A percentile compares a stretch with the other conserved stretches of the same genome.
phyloP scores from a whole-genome alignment of 2,888 invertebrate species.

The Agonopterix subpropinquella region DNA sequence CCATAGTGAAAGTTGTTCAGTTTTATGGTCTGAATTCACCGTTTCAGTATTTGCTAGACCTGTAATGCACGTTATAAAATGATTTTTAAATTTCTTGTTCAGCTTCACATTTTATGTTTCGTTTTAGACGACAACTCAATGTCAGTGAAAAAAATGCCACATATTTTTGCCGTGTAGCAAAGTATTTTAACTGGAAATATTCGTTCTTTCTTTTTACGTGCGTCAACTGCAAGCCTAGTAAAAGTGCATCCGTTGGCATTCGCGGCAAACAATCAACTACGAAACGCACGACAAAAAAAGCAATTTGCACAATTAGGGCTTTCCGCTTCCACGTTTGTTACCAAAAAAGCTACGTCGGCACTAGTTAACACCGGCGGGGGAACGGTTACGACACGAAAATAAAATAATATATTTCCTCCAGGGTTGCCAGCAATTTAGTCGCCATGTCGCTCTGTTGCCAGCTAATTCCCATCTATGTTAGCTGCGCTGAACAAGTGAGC shows the following conservation, averaged over 20 bases:
- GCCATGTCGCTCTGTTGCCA: conserved; percentile 37
- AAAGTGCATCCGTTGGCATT: neutral
- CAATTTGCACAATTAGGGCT: conserved; percentile 43
- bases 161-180: neutral
- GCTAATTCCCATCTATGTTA: conserved; percentile 46
- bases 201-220: neutral
- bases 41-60: too few relatives aligned
- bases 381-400: conserved; percentile 38
- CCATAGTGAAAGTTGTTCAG: too few relatives aligned
- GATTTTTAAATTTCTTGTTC: too few relatives aligned
- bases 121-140: too few relatives aligned
- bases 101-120: too few relatives aligned
- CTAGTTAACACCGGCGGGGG: conserved; percentile 43
- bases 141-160: neutral
- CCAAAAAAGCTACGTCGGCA: conserved; percentile 45
- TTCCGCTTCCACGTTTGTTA: conserved; percentile 28
- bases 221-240: neutral
- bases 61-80: too few relatives aligned
- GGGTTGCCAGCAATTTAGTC: conserved; percentile 46
- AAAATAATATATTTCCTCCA: conserved; percentile 37
- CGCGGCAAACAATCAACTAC: conserved; percentile 17
- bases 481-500: conserved; percentile 48
- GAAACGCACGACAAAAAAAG: conserved; percentile 20
- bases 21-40: too few relatives aligned
- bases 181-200: neutral